These are phyloP conservation scores for Heliconius charithonia DNA, from an alignment of 2,888 invertebrate species.

Conservation along the genomic window DNA sequence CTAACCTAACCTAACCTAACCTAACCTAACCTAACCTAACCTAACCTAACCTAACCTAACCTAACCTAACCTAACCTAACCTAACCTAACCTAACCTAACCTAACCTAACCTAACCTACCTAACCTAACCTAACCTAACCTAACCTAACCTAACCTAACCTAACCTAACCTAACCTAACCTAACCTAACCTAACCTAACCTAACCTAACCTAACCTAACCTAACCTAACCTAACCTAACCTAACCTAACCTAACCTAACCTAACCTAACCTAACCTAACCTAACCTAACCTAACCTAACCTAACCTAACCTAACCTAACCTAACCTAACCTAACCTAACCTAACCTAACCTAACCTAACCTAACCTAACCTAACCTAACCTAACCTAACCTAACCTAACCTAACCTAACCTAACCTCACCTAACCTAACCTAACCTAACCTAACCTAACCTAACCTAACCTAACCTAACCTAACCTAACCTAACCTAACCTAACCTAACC, in stretches of 20 bases:
- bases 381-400: slow-evolving; percentile 4
- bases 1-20: no score
- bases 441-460: not conserved
- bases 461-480: slow-evolving; percentile 31
- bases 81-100: no score
- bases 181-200: slow-evolving; percentile 34
- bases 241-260: slow-evolving; percentile 40
- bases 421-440: slow-evolving; percentile 3
- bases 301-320: slow-evolving; percentile 35
- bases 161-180: slow-evolving; percentile 33
- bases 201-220: slow-evolving; percentile 44
- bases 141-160: slow-evolving; percentile 39
- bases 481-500: slow-evolving; percentile 39
- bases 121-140: slow-evolving; percentile 35
- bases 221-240: slow-evolving; percentile 44
- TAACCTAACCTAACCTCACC: not conserved
- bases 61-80: no score
- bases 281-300: slow-evolving; percentile 17
- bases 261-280: slow-evolving; percentile 2
- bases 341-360: slow-evolving; percentile 5
- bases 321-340: not conserved
- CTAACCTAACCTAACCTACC: no score
- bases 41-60: no score
- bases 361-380: not conserved
- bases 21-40: no score